Percentiles rank a stretch among this genome's conserved stretches.
phyloP scores from a whole-genome alignment of 2,888 invertebrate genomes.

The Pseudococcus jackbeardsleyi region DNA sequence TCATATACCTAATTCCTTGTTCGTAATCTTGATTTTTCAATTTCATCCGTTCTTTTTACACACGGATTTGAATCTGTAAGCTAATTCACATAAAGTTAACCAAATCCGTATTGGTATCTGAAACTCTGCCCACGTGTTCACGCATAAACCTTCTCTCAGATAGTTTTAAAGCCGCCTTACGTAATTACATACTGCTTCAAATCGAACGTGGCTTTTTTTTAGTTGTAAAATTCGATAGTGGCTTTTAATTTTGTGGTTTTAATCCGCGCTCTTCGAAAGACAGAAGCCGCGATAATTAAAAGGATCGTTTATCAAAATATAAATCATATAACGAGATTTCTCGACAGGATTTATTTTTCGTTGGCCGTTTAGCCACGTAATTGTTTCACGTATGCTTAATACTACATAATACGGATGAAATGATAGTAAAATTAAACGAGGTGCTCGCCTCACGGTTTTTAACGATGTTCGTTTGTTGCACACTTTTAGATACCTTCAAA shows the following conservation, averaged over 20 bases:
- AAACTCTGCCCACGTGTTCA: background rate
- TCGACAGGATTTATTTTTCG: background rate
- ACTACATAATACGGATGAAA: background rate
- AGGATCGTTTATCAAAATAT: constrained; percentile 20
- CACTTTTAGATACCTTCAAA: background rate
- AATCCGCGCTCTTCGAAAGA: background rate
- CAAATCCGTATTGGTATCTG: background rate
- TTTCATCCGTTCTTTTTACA: background rate
- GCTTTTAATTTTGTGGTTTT: constrained; percentile 7
- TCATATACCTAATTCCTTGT: background rate
- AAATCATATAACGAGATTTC: constrained; percentile 14
- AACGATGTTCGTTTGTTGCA: background rate
- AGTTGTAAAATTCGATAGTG: background rate
- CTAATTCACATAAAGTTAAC: background rate
- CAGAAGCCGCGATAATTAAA: constrained; percentile 40
- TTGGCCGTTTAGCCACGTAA: background rate
- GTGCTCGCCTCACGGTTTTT: background rate
- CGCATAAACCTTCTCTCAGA: background rate
- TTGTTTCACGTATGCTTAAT: background rate
- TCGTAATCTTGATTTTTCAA: background rate
- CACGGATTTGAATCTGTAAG: too few relatives aligned
- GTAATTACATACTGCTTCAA: background rate
- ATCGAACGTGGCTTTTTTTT: background rate
- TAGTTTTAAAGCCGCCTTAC: background rate
- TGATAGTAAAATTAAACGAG: background rate